These are phyloP conservation scores for Magallana ariakensis DNA, from an alignment of 1,140 invertebrate genomes.

Conservation along the genomic window DNA sequence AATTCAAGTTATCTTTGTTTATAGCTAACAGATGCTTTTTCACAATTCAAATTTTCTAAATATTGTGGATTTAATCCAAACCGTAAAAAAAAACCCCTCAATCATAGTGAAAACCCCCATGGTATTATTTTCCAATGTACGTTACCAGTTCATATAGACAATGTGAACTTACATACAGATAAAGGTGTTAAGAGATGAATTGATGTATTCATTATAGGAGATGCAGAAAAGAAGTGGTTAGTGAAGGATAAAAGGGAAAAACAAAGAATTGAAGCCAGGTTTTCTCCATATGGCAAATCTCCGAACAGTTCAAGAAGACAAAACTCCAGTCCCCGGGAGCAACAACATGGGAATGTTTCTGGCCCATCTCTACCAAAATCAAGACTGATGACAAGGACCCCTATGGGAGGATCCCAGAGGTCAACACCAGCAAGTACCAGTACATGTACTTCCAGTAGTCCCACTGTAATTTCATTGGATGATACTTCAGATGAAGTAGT, in stretches of 20 bases:
- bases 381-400: not conserved
- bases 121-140: no score
- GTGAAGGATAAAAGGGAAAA: conserved; percentile 1
- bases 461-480: not conserved
- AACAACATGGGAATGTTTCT: not conserved
- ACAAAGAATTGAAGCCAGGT: conserved; percentile 10
- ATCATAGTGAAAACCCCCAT: no score
- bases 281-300: not conserved
- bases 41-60: no score
- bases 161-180: no score
- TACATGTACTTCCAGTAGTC: no score
- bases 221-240: not conserved
- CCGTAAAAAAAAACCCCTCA: no score
- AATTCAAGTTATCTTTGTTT: no score
- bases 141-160: no score
- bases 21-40: no score
- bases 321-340: not conserved
- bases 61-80: no score
- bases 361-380: no score
- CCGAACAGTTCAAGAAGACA: not conserved
- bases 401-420: not conserved
- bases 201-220: not conserved
- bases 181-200: no score
- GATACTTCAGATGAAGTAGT: not conserved
- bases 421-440: not conserved